Conservation (phyloP, 2,888 invertebrate genomes). For the Latrodectus hesperus region DNA sequence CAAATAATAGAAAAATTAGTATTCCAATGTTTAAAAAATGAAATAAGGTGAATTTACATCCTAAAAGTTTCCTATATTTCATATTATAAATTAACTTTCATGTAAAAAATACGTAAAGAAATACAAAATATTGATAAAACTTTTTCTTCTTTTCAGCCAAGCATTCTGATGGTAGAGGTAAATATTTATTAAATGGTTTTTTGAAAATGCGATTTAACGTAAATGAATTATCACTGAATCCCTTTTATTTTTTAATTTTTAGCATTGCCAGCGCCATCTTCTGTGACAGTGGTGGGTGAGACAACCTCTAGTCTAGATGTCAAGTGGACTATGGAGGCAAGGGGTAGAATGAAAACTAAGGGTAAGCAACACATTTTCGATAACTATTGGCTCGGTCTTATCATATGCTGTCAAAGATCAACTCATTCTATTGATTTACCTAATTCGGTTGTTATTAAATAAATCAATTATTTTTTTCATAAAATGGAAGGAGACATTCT, state of each 20-base stretch:
- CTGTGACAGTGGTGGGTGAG: constrained; percentile 33
- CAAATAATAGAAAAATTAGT: too few relatives aligned
- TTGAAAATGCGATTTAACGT: neutral
- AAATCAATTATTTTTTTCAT: too few relatives aligned
- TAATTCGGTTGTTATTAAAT: too few relatives aligned
- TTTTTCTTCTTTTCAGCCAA: constrained; percentile 45
- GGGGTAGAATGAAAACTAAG: constrained; percentile 55
- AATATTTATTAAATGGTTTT: neutral
- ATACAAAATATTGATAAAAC: neutral
- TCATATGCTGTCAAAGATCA: too few relatives aligned
- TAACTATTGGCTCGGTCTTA: too few relatives aligned
- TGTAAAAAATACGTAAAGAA: neutral
- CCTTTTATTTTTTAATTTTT: neutral
- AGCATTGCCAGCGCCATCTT: constrained; percentile 60
- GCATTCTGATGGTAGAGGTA: constrained; percentile 66
- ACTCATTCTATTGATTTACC: too few relatives aligned
- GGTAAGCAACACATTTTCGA: neutral
- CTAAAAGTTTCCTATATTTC: too few relatives aligned
- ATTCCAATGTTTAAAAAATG: too few relatives aligned
- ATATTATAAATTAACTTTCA: too few relatives aligned
- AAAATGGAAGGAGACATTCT: too few relatives aligned
- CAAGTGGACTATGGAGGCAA: constrained; percentile 56
- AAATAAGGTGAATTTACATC: too few relatives aligned
- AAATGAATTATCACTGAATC: neutral
- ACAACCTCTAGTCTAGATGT: constrained; percentile 50